phyloP scores from a whole-genome alignment of 2,113 vertebrate species.

The Nothocercus julius region DNA sequence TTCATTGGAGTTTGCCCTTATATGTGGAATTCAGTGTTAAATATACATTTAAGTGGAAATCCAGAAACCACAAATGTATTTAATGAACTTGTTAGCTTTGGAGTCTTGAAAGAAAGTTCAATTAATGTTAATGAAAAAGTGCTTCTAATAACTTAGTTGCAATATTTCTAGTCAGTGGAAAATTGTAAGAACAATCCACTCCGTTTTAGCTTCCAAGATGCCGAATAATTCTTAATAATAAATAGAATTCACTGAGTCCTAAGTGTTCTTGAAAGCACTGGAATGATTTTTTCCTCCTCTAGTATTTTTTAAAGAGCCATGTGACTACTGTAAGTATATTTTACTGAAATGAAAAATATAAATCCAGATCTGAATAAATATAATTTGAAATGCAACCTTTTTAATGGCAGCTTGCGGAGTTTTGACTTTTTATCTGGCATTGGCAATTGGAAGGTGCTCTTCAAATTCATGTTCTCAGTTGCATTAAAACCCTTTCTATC shows the following conservation, averaged over 20 bases:
- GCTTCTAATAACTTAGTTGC: conserved; percentile 3
- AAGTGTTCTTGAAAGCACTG: conserved; percentile 5
- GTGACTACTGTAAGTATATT: not conserved
- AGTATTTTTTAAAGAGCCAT: not conserved
- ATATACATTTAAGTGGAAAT: not conserved
- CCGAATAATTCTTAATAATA: not conserved
- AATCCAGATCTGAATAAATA: not conserved
- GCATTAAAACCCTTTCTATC: not conserved
- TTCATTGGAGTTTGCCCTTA: not conserved
- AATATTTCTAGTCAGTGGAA: conserved; percentile 10
- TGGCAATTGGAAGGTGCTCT: not conserved
- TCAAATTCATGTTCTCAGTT: not conserved
- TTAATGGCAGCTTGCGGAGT: not conserved
- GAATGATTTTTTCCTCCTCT: not conserved
- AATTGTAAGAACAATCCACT: not conserved
- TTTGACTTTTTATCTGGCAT: not conserved
- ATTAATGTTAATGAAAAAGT: conserved; percentile 32
- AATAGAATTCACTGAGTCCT: not conserved
- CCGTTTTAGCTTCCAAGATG: conserved; percentile 29
- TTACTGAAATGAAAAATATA: not conserved
- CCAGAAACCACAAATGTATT: not conserved
- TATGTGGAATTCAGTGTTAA: not conserved
- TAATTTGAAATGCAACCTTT: not conserved
- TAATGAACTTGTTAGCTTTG: conserved; percentile 7
- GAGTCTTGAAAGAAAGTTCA: conserved; percentile 3